Percentiles rank a stretch among this genome's conserved stretches.
Conservation (phyloP, 2,113 vertebrate species). For the Sclerurus mexicanus region DNA sequence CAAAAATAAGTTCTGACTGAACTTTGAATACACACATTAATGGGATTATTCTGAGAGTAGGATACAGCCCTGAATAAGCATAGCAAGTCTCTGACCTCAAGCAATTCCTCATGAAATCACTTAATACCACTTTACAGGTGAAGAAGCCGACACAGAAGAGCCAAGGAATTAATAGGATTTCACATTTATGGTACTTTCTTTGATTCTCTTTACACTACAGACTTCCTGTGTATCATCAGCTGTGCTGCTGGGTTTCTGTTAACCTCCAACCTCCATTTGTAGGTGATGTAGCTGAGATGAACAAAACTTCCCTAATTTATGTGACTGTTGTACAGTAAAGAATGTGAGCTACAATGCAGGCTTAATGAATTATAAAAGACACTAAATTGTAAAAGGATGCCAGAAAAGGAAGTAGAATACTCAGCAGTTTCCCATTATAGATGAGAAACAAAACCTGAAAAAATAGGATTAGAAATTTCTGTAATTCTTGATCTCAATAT, state of each 20-base stretch:
- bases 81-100: background rate
- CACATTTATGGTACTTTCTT: background rate
- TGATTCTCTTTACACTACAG: background rate
- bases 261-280: background rate
- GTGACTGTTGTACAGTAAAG: background rate
- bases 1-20: conserved; percentile 21
- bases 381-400: background rate
- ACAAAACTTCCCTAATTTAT: background rate
- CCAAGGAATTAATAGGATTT: conserved; percentile 20
- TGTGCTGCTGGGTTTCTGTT: background rate
- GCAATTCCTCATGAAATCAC: conserved; percentile 9
- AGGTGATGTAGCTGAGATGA: background rate
- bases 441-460: background rate
- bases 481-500: background rate
- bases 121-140: conserved; percentile 36
- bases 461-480: background rate
- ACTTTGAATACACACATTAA: conserved; percentile 6
- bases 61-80: conserved; percentile 14
- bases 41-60: conserved; percentile 19
- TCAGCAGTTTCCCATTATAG: background rate
- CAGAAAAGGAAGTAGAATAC: background rate
- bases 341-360: background rate
- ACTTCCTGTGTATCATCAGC: background rate
- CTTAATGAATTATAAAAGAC: background rate
- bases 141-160: conserved; percentile 9